Evolutionary conservation across 2,113 vertebrate genomes (phyloP).

Genomic region (Pterocles gutturalis): DNA sequence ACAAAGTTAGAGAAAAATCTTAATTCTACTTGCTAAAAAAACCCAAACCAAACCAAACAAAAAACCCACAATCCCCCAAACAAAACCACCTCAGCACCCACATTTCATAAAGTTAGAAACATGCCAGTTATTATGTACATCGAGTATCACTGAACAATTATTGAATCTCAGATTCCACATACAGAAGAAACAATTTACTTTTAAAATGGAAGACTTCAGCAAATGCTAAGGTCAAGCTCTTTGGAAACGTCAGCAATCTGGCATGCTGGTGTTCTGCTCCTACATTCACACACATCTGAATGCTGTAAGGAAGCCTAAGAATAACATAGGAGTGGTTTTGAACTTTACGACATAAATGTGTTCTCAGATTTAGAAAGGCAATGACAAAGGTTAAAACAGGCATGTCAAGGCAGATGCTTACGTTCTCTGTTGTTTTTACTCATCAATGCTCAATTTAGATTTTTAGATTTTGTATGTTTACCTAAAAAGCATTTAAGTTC

Average conservation of each 20-base stretch:
- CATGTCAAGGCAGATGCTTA: not conserved
- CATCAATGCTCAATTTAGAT: not conserved
- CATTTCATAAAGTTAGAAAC: not conserved
- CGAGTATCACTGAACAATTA: not conserved
- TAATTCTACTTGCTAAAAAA: not conserved
- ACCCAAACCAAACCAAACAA: not conserved
- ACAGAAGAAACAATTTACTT: not conserved
- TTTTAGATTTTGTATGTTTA: not conserved
- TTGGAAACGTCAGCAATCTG: not conserved
- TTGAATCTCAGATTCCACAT: not conserved
- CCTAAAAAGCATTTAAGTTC: not conserved
- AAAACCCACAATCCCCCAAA: not conserved
- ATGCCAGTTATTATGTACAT: accelerated
- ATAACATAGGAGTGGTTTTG: not conserved
- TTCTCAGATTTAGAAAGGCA: not conserved
- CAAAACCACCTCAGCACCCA: not conserved
- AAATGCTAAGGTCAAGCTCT: not conserved
- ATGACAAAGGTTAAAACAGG: not conserved
- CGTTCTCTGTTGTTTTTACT: not conserved
- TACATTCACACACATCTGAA: not conserved
- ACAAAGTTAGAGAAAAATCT: not conserved
- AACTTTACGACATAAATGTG: not conserved
- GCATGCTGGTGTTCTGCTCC: not conserved
- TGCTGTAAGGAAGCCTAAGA: not conserved
- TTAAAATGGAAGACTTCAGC: not conserved